Evolutionary conservation across 2,797 vertebrate species (phyloP).

Genomic region (Poeciliopsis gracilis): DNA sequence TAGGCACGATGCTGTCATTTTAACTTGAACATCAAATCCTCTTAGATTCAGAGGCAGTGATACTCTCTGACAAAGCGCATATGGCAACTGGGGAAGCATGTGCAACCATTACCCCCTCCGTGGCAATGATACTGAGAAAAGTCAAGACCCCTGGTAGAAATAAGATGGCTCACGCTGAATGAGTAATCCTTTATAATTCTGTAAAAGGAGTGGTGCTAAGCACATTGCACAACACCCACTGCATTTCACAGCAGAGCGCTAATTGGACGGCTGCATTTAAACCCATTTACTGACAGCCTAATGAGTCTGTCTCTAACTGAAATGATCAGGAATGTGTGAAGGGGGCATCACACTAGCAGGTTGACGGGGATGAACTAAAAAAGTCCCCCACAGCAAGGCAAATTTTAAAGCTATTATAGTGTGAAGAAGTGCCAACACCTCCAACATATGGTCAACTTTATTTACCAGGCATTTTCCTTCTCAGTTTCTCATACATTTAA

Average conservation of each 20-base stretch:
- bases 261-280: constrained; percentile 84
- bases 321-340: constrained; percentile 71
- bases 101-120: constrained; percentile 75
- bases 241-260: constrained; percentile 80
- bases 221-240: constrained; percentile 75
- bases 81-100: constrained; percentile 71
- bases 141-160: constrained; percentile 80
- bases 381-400: constrained; percentile 46
- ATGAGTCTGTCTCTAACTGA: constrained; percentile 77
- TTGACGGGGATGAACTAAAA: constrained; percentile 67
- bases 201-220: constrained; percentile 77
- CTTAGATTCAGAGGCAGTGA: constrained; percentile 65
- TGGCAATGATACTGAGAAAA: constrained; percentile 70
- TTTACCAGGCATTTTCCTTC: constrained; percentile 15
- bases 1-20: constrained; percentile 66
- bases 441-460: constrained; percentile 42
- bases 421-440: constrained; percentile 34
- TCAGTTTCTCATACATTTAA: constrained; percentile 8
- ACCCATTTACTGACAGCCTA: constrained; percentile 82
- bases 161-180: constrained; percentile 81
- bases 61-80: constrained; percentile 67
- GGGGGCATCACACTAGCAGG: constrained; percentile 65
- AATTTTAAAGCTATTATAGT: constrained; percentile 56
- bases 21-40: constrained; percentile 77
- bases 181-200: constrained; percentile 82